Conservation (phyloP, 2,797 vertebrate species). For the Dallia pectoralis region DNA sequence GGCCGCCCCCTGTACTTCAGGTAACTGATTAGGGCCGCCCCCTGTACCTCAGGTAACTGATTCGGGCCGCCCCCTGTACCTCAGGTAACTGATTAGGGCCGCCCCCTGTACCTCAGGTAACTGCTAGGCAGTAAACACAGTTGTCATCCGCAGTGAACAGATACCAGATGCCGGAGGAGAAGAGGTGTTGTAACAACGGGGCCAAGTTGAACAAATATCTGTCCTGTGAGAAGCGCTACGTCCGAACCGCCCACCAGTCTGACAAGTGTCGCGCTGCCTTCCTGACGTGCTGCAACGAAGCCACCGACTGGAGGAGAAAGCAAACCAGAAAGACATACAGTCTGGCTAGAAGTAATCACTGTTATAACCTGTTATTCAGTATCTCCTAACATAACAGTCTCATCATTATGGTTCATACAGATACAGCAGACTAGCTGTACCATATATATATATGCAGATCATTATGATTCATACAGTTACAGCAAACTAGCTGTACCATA, state of each 20-base stretch:
- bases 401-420: too few relatives aligned
- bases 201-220: slow-evolving; percentile 44
- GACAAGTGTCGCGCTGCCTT: slow-evolving; percentile 38
- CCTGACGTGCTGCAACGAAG: slow-evolving; percentile 62
- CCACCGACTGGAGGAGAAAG: slow-evolving; percentile 35
- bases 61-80: too few relatives aligned
- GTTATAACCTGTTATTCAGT: not conserved
- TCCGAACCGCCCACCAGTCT: slow-evolving; percentile 30
- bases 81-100: too few relatives aligned
- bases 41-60: too few relatives aligned
- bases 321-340: slow-evolving; percentile 5
- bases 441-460: too few relatives aligned
- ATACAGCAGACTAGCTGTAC: too few relatives aligned
- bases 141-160: slow-evolving; percentile 45
- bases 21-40: too few relatives aligned
- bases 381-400: too few relatives aligned
- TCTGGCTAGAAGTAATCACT: slow-evolving; percentile 63
- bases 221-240: slow-evolving; percentile 52
- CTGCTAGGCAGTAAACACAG: not conserved
- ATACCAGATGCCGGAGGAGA: slow-evolving; percentile 36
- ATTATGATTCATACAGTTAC: too few relatives aligned
- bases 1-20: too few relatives aligned
- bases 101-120: too few relatives aligned
- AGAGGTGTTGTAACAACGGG: slow-evolving; percentile 66
- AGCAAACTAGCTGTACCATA: too few relatives aligned